Conservation (phyloP, 2,888 invertebrate genomes). For the Lasioglossum figueresi region DNA sequence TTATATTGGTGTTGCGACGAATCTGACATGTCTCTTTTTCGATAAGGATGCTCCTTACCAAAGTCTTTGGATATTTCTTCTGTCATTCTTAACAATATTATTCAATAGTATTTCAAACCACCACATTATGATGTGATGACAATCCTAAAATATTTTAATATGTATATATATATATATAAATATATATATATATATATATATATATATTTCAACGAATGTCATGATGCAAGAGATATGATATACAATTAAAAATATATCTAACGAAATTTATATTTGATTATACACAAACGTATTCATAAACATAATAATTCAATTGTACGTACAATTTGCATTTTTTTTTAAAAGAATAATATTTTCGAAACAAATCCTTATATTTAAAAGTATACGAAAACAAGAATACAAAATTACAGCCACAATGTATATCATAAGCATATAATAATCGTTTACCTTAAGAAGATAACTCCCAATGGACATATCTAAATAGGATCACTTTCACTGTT, state of each 20-base stretch:
- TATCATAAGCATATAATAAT: conserved; percentile 15
- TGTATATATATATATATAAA: not conserved
- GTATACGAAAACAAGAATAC: not conserved
- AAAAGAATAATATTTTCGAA: not conserved
- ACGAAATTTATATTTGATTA: not conserved
- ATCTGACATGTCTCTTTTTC: conserved; percentile 80
- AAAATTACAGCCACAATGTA: not conserved
- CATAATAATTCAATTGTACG: not conserved
- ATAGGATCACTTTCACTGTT: conserved; percentile 59
- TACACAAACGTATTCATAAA: not conserved
- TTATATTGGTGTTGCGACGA: conserved; percentile 78
- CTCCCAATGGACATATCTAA: conserved; percentile 64
- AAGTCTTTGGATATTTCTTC: conserved; percentile 79
- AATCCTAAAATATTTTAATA: conserved; percentile 65
- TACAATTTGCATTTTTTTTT: not conserved
- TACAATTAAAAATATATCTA: conserved; percentile 6
- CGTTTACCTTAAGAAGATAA: conserved; percentile 65
- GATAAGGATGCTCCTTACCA: conserved; percentile 79
- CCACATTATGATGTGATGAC: conserved; percentile 77
- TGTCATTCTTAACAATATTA: conserved; percentile 78
- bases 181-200: not conserved
- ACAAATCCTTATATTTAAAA: not conserved
- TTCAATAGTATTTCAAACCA: conserved; percentile 71
- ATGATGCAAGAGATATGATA: not conserved
- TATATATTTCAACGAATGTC: conserved; percentile 4